Evolutionary conservation across 2,888 invertebrate species (phyloP), one percentile per base, ranked within the genome.

Genomic region (Plagiodera versicolora): DNA sequence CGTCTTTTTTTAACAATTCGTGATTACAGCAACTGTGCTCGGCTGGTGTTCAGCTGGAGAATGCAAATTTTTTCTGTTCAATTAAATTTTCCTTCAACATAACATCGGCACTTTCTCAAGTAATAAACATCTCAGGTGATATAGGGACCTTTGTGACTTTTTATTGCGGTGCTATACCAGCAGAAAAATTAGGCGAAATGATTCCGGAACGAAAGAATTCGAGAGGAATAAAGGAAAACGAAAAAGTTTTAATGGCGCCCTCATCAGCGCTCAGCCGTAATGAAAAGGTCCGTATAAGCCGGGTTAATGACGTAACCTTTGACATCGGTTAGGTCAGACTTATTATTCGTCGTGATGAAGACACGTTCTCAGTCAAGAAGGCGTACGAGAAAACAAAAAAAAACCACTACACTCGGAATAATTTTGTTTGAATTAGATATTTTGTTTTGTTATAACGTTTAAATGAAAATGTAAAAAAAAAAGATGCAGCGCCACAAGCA

Each of bases 271-370:
- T 39, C 39, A 4, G 18, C 24, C 30, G 17, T 45, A 56, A 51
- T 51, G 51, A 51, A 57, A 57, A 57, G 57, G 57, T 45, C 46
- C 51, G 57, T 10, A 45, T 45, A 28, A 30, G 57, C 51, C 55
- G 20, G 60, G 60, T 60, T 60, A 60, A 60, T 60, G 54, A 60
- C 51, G 51, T 60, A 60, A 56, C 60, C 60, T 60, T 30, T 50
- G 60, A 45, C 49, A 54, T 60, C 46, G 51, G 20, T 47, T 50
- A 55, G 60, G 60, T 60, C 60, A 60, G 60, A 50, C 55, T 55
- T 46, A 60, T 60, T 50, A 60, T 45, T 45, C 20, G 60, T 50
- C 14, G 39, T 39, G 39, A 39, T 39, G 39, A 39, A 14, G 39
- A 39, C 39, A 39, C 39, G 39, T 39, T 11, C 39, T 6, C n/a